These are phyloP conservation scores for Diabrotica balteata DNA, from an alignment of 2,888 invertebrate genomes.

Conservation along the genomic window DNA sequence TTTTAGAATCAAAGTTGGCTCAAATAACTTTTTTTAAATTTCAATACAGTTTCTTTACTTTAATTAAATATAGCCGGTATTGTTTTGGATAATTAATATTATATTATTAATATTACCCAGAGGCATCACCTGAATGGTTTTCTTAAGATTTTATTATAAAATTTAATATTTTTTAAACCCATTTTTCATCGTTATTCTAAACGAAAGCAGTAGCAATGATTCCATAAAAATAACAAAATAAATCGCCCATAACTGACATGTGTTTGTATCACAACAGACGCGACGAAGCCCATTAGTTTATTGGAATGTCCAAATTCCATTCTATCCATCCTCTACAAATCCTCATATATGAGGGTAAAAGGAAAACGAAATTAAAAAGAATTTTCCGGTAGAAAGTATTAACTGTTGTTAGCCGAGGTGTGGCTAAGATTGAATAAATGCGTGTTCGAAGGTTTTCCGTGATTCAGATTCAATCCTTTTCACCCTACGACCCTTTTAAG, in stretches of 20 bases:
- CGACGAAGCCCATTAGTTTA: conserved; percentile 6
- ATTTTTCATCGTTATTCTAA: no score
- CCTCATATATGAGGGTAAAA: conserved; percentile 18
- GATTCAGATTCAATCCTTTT: conserved; percentile 58
- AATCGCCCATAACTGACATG: background rate
- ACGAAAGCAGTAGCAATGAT: no score
- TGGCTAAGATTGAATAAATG: conserved; percentile 58
- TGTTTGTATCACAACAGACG: conserved; percentile 5
- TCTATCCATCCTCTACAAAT: conserved; percentile 24
- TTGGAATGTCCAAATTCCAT: conserved; percentile 4
- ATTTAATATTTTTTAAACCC: no score
- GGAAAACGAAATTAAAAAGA: conserved; percentile 28
- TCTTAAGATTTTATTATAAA: no score
- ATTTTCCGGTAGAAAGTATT: conserved; percentile 39
- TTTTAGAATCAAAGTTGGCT: no score
- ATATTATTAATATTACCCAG: no score
- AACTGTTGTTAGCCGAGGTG: conserved; percentile 47
- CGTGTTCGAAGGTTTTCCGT: conserved; percentile 57
- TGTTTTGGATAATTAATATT: no score
- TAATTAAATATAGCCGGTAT: no score
- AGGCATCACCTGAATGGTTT: no score
- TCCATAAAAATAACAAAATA: no score
- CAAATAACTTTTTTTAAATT: no score
- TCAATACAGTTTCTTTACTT: no score
- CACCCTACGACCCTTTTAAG: conserved; percentile 38